Percentiles rank a stretch among this genome's conserved stretches.
Conservation (phyloP, 2,113 vertebrate species). For the Nerophis ophidion region DNA sequence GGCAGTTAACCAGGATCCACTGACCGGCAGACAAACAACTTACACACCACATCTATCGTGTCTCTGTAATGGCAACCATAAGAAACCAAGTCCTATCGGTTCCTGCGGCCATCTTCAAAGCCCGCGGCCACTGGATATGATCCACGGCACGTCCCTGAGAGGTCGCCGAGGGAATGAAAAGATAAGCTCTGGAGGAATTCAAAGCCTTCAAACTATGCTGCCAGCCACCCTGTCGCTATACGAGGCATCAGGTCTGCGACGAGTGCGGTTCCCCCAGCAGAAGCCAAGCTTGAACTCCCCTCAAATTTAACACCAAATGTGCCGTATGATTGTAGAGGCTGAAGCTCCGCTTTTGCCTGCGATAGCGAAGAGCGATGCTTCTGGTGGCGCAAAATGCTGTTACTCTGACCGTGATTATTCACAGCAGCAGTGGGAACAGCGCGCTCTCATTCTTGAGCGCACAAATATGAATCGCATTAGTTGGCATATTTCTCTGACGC, state of each 20-base stretch:
- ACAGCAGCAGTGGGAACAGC: conserved; percentile 17
- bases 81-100: conserved; percentile 37
- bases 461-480: conserved; percentile 38
- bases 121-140: conserved; percentile 27
- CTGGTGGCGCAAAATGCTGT: conserved; percentile 11
- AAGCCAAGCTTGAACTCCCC: conserved; percentile 4
- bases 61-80: conserved; percentile 17
- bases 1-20: conserved; percentile 30
- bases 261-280: conserved; percentile 14
- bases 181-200: conserved; percentile 52
- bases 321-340: neutral
- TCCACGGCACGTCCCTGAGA: conserved; percentile 41
- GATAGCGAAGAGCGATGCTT: neutral
- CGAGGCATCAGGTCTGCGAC: conserved; percentile 32
- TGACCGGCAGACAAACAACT: conserved; percentile 16
- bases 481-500: conserved; percentile 32
- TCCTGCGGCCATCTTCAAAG: conserved; percentile 45
- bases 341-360: neutral
- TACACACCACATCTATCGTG: conserved; percentile 10
- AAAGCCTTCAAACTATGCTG: conserved; percentile 40
- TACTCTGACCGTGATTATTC: conserved; percentile 34
- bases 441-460: conserved; percentile 14
- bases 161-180: conserved; percentile 51
- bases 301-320: conserved; percentile 20
- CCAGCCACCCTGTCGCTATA: conserved; percentile 20